These are phyloP conservation scores for Tineola bisselliella DNA, from an alignment of 2,888 invertebrate species.

Conservation along the genomic window DNA sequence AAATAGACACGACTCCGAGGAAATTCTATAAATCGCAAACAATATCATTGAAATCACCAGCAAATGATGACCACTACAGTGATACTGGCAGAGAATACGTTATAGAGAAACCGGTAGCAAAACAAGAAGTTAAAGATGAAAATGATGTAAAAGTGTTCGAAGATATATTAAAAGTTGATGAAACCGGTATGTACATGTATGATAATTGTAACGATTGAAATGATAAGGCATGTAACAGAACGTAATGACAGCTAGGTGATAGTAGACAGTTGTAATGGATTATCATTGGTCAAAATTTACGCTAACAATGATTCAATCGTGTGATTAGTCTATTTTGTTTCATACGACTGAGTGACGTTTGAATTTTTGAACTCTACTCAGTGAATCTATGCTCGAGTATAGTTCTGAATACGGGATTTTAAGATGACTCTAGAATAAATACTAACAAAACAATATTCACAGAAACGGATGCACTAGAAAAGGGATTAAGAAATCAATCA, in stretches of 20 bases:
- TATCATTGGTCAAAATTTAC: too few species aligned
- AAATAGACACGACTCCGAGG: conserved; percentile 36
- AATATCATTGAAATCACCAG: conserved; percentile 30
- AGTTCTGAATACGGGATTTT: too few species aligned
- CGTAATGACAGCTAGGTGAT: too few species aligned
- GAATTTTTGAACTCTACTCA: too few species aligned
- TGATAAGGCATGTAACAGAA: too few species aligned
- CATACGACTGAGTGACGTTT: too few species aligned
- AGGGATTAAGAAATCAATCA: neutral
- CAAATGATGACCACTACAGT: neutral
- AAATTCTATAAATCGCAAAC: conserved; percentile 42
- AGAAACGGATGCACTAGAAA: neutral
- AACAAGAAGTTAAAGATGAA: neutral
- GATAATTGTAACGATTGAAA: too few species aligned
- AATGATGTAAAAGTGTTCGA: neutral
- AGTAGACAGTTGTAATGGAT: too few species aligned
- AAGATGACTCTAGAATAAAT: too few species aligned
- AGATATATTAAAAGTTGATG: neutral
- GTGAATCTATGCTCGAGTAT: too few species aligned
- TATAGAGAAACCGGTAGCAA: neutral
- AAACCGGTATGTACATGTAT: neutral
- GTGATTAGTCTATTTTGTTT: too few species aligned
- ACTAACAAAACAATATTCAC: neutral
- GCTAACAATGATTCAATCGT: too few species aligned
- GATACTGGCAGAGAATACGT: neutral